phyloP scores from a whole-genome alignment of 1,140 invertebrate genomes.

The Aphis gossypii region DNA sequence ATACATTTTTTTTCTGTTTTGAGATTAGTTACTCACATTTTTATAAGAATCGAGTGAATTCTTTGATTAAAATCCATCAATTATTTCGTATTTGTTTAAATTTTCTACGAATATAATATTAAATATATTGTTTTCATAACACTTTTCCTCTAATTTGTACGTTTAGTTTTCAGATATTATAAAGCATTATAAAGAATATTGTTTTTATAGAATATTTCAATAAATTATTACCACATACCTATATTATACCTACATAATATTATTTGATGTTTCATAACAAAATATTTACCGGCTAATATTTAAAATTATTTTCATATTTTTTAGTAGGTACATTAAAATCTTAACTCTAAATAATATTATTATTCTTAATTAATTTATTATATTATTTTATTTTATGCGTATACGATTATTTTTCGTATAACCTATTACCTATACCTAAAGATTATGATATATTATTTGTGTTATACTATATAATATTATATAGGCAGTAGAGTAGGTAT shows the following conservation, averaged over 20 bases:
- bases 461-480: background rate
- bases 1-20: background rate
- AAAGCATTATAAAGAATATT: too few relatives aligned
- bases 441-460: background rate
- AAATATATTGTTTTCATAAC: too few relatives aligned
- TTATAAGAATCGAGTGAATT: background rate
- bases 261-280: too few relatives aligned
- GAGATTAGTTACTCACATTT: background rate
- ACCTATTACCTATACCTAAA: background rate
- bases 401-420: background rate
- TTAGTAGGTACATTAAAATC: background rate
- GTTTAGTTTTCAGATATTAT: too few relatives aligned
- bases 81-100: background rate
- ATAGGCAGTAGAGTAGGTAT: too few relatives aligned
- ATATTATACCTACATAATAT: too few relatives aligned
- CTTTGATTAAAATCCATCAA: background rate
- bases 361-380: too few relatives aligned
- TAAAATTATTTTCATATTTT: too few relatives aligned
- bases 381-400: background rate
- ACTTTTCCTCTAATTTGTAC: too few relatives aligned
- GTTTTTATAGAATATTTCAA: too few relatives aligned
- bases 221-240: too few relatives aligned
- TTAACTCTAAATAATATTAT: background rate
- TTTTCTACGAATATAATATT: background rate
- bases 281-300: too few relatives aligned